Conservation (phyloP, 1,140 invertebrate genomes). For the Bursaphelenchus mucronatus region DNA sequence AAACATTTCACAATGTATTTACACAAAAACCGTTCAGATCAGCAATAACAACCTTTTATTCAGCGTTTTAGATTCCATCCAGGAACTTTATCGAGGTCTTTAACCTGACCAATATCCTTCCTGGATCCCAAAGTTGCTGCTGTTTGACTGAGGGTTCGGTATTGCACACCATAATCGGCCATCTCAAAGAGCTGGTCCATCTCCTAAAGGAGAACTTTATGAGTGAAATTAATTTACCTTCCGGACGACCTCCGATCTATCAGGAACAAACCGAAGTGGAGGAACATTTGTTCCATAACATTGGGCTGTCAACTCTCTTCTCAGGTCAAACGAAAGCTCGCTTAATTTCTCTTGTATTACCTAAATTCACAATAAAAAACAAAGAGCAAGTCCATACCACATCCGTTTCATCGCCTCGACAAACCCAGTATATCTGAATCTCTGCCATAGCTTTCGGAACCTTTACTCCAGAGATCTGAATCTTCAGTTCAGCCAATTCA, state of each 20-base stretch:
- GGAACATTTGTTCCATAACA: conserved; percentile 29
- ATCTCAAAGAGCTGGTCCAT: conserved; percentile 45
- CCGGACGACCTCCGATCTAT: conserved; percentile 30
- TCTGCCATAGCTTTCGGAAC: conserved; percentile 36
- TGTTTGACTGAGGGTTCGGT: conserved; percentile 45
- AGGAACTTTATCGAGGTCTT: conserved; percentile 1
- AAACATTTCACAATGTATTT: conserved; percentile 6
- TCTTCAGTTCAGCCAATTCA: conserved; percentile 23
- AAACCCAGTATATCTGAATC: conserved; percentile 33
- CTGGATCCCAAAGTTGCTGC: conserved; percentile 71
- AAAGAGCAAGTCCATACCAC: conserved; percentile 25
- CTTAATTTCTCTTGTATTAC: conserved; percentile 30
- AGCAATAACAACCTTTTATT: neutral
- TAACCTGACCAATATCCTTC: conserved; percentile 18
- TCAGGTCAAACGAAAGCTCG: conserved; percentile 13
- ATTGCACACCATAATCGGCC: conserved; percentile 52
- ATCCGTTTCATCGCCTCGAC: conserved; percentile 28
- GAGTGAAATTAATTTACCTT: conserved; percentile 31
- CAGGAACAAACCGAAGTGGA: conserved; percentile 36
- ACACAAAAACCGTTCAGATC: neutral
- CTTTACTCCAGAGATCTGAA: conserved; percentile 34
- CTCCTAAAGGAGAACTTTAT: conserved; percentile 45
- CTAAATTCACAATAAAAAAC: conserved; percentile 4
- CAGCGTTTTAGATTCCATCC: neutral
- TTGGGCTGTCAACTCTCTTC: conserved; percentile 4